Base-by-base conservation (phyloP, 2,797 vertebrate species). In the Furcifer pardalis region DNA sequence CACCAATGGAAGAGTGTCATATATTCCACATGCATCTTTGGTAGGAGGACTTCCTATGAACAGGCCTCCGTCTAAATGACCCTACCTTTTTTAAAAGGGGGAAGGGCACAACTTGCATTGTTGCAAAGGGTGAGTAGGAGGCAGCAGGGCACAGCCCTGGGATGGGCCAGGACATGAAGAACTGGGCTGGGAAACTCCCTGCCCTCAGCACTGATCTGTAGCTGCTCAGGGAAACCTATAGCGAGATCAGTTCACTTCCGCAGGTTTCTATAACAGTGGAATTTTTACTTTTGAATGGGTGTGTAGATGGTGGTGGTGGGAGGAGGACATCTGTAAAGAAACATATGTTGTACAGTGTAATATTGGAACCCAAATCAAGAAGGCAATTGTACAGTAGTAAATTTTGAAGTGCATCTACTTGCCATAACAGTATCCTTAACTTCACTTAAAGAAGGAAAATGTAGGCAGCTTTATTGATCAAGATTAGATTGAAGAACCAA, bases 101-200 rank as follows among this genome's bases (percentile, higher is more conserved):
- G 44, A 75, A 76, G 62, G 72, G 62, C 62, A 77, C 42, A 32
- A 27, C 35, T 68, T 32, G 73, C 37, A 40, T 68, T 83, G 62
- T 63, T 83, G 44, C 46, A 56, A 40, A 32, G 49, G 35, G 19
- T 77, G 73, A 77, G 74, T 68, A 68, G 73, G 69, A 63, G 81
- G 71, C 40, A 44, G 81, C 59, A 63, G 35, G 82, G 63, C 63
- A 77, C 62, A 77, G 82, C 82, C 81, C 62, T 83, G 82, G 82
- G 73, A 77, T 83, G 74, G 25, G 59, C 62, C 66, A 46, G 56
- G 30, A 77, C 46, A 83, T 7, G 46, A 83, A 56, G 35, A 68
- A 46, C 73, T 62, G 77, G 73, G 62, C 56, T 68, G 66, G 73
- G 62, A 56, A 83, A 83, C 62, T 68, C 73, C 73, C 73, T 77